phyloP scores from a whole-genome alignment of 2,113 vertebrate genomes.

The Salvelinus fontinalis region DNA sequence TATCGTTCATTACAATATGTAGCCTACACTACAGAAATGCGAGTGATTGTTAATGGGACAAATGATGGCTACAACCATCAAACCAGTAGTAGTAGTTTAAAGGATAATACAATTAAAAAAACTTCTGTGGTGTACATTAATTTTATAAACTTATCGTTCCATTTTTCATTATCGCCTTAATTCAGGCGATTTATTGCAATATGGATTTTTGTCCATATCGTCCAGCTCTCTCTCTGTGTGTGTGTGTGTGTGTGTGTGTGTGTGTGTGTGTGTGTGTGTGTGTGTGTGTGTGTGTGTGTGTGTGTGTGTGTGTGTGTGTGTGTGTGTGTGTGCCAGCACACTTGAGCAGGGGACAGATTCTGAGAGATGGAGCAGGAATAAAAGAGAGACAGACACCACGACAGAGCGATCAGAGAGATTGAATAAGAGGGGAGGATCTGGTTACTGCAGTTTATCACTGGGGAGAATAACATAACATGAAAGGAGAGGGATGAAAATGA shows the following conservation, averaged over 20 bases:
- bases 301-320: background rate
- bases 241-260: background rate
- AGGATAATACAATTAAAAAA: too few relatives aligned
- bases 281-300: background rate
- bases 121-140: too few relatives aligned
- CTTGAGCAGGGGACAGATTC: background rate
- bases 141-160: too few relatives aligned
- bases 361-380: slow-evolving; percentile 6
- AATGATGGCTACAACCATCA: too few relatives aligned
- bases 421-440: slow-evolving; percentile 39
- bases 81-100: too few relatives aligned
- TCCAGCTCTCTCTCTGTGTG: background rate
- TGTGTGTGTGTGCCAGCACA: background rate
- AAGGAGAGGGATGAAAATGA: slow-evolving; percentile 31
- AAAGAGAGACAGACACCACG: slow-evolving; percentile 21
- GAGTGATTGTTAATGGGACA: too few relatives aligned
- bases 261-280: background rate
- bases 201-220: too few relatives aligned
- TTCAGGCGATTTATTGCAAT: too few relatives aligned
- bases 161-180: too few relatives aligned
- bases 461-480: slow-evolving; percentile 32
- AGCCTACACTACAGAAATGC: too few relatives aligned
- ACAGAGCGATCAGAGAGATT: background rate
- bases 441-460: slow-evolving; percentile 53
- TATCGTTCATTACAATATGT: too few relatives aligned